These are phyloP conservation scores for Chymomyza caudatula DNA, from an alignment of 2,888 invertebrate genomes.

Conservation along the genomic window DNA sequence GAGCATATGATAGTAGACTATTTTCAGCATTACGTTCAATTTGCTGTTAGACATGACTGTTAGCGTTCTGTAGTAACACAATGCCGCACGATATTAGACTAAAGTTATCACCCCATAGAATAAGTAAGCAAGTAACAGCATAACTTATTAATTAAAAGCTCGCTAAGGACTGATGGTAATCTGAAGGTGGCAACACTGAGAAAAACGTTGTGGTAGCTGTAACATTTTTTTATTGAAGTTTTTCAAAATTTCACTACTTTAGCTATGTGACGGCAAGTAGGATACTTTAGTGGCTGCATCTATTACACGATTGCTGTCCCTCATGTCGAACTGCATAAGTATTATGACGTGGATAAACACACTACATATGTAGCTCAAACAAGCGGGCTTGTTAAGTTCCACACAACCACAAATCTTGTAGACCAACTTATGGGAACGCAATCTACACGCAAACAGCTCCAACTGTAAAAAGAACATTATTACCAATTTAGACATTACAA, in stretches of 20 bases:
- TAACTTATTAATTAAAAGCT: too few relatives aligned
- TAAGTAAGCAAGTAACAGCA: too few relatives aligned
- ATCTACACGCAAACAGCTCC: slow-evolving; percentile 25
- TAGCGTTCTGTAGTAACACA: background rate
- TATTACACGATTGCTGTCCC: slow-evolving; percentile 9
- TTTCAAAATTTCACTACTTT: too few relatives aligned
- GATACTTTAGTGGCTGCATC: too few relatives aligned
- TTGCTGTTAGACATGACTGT: background rate
- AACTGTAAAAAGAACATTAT: slow-evolving; percentile 13
- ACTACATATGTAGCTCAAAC: slow-evolving; percentile 28
- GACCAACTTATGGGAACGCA: slow-evolving; percentile 14
- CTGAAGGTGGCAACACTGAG: too few relatives aligned
- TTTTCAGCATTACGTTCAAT: background rate
- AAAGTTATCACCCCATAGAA: background rate
- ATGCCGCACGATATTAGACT: background rate
- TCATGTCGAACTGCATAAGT: slow-evolving; percentile 37
- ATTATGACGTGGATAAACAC: slow-evolving; percentile 34
- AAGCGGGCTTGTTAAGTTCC: slow-evolving; percentile 24
- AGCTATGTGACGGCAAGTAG: too few relatives aligned
- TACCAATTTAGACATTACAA: background rate
- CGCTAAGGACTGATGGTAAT: too few relatives aligned
- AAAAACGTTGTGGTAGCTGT: too few relatives aligned
- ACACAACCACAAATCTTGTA: slow-evolving; percentile 41
- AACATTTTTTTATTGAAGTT: too few relatives aligned
- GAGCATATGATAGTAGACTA: background rate